phyloP scores from a whole-genome alignment of 2,888 invertebrate genomes.

The Macrosiphum euphorbiae region DNA sequence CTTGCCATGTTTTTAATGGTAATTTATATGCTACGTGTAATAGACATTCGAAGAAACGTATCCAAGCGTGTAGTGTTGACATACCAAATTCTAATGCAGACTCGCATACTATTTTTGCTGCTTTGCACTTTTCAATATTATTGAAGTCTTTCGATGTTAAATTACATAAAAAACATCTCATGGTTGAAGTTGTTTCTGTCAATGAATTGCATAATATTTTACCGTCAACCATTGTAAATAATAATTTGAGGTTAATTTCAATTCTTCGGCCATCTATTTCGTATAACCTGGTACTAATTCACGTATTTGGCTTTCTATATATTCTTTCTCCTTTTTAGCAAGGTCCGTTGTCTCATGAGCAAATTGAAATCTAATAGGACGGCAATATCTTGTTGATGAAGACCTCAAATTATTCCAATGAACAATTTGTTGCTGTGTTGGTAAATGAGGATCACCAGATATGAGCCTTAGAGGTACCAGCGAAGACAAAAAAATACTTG shows the following conservation, averaged over 20 bases:
- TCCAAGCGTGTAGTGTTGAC: constrained; percentile 64
- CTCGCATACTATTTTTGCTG: neutral
- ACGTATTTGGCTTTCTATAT: constrained; percentile 19
- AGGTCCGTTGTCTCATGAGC: neutral
- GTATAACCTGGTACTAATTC: constrained; percentile 17
- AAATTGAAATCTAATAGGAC: constrained; percentile 27
- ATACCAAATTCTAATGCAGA: constrained; percentile 61
- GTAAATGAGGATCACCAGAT: constrained; percentile 14
- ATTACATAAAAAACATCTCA: constrained; percentile 4
- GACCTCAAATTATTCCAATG: neutral
- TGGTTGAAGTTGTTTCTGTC: neutral
- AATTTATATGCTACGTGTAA: constrained; percentile 65
- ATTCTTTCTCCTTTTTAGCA: constrained; percentile 1
- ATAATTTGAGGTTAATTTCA: neutral
- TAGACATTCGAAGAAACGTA: constrained; percentile 65
- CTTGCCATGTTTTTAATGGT: neutral
- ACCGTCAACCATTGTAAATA: constrained; percentile 18
- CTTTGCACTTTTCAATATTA: neutral
- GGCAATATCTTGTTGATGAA: constrained; percentile 10
- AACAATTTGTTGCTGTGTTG: neutral
- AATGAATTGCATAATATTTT: constrained; percentile 22
- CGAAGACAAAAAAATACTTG: constrained; percentile 6
- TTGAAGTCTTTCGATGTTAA: constrained; percentile 30
- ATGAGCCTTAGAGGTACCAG: neutral
- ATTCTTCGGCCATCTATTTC: neutral